These are phyloP conservation scores for Anorthoa munda DNA, from an alignment of 2,888 invertebrate species.

Conservation along the genomic window DNA sequence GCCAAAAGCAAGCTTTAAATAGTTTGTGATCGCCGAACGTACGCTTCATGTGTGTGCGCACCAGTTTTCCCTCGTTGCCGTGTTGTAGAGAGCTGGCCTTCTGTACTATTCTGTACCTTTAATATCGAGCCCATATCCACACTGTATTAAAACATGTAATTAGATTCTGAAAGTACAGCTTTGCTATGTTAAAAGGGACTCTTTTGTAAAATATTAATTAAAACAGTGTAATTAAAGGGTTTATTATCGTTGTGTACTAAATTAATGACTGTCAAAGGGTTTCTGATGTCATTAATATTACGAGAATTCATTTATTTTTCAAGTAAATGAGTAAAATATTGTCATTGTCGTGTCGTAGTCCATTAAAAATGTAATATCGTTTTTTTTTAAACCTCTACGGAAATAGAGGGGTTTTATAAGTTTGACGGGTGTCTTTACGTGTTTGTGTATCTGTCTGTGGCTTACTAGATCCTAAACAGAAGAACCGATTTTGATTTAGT, in stretches of 20 bases:
- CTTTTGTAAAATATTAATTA: slow-evolving; percentile 45
- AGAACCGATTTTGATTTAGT: no score
- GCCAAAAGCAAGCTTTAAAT: no score
- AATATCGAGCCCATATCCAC: slow-evolving; percentile 27
- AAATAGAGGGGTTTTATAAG: no score
- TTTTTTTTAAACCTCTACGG: background rate
- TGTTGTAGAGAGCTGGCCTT: background rate
- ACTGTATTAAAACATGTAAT: slow-evolving; percentile 51
- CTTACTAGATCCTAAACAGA: no score
- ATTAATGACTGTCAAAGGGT: slow-evolving; percentile 38
- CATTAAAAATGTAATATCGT: background rate
- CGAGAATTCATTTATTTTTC: slow-evolving; percentile 15
- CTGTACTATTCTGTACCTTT: slow-evolving; percentile 4
- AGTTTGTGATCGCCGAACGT: no score
- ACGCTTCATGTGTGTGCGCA: background rate
- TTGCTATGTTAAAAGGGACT: slow-evolving; percentile 24
- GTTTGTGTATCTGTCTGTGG: no score
- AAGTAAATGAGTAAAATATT: background rate
- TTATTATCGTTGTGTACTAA: slow-evolving; percentile 22
- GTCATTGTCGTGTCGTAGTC: background rate
- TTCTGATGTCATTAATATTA: slow-evolving; percentile 35
- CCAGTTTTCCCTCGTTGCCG: background rate
- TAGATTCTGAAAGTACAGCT: slow-evolving; percentile 34
- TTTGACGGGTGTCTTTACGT: no score
- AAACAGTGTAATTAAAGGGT: slow-evolving; percentile 26